Base-by-base conservation (phyloP, 1,140 invertebrate species). In the Aphis craccivora region DNA sequence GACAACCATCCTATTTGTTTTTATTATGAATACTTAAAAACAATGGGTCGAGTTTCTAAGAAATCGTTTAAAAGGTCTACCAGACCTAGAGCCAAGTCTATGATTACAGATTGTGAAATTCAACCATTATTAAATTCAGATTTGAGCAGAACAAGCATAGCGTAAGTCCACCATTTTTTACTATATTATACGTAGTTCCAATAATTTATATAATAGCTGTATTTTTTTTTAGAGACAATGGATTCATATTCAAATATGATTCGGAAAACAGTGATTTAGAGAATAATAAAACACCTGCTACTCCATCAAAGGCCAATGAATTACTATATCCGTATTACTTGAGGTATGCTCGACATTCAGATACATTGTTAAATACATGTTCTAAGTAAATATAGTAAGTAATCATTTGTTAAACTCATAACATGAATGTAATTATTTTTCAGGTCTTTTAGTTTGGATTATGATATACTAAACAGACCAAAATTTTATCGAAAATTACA, bases 221-320 rank as follows among this genome's bases (percentile, higher is more conserved):
- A 48, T 93, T 23, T 90, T 45, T 83, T 90, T 55, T 90, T 23
- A 94, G 90, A 30, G 81, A 90, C 22, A 76, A 94, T 35, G 93
- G 90, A 67, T 91, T 87, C 35, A 91, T 94, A 87, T 94, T 94
- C 43, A 94, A 94, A 87, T 94, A 94, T 88, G 93, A 94, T 67
- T 94, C 93, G 35, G 93, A 94, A 88, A 94, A 86, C 8, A 93
- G 93, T 4, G 93, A 94, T 60, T 86, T 84, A 60, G 93, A 94
- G 37, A 94, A 94, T 88, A 86, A 51, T 40, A 84, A 84, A 53
- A 18, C 25, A 25, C 40, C 84, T 20, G 76, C 40, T 18, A 25
- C 30, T 25, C 83, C 81, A 37, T 60, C 93, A 43, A 94, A 93
- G 30, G 91, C 91, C 37, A 93, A 93, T 83, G 91, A 93, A 55